A percentile compares a stretch with the other conserved stretches of the same genome.
Evolutionary conservation across 2,888 invertebrate genomes (phyloP).

Genomic region (Xestoiulus laeticollis): DNA sequence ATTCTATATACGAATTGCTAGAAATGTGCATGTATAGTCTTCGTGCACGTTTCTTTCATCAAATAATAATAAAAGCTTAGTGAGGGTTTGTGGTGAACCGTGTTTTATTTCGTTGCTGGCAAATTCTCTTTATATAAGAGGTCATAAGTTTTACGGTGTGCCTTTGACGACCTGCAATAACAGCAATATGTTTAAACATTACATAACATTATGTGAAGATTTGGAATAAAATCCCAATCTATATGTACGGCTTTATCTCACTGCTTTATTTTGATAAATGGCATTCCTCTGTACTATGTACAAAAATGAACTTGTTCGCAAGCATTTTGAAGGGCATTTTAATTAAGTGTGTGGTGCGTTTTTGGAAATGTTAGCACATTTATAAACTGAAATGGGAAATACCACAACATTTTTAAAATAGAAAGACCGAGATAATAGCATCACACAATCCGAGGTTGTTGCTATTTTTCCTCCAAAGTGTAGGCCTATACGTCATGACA

Average conservation of each 20-base stretch:
- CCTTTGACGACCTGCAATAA: constrained; percentile 11
- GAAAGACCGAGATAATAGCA: neutral
- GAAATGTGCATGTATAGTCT: neutral
- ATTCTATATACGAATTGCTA: neutral
- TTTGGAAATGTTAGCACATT: neutral
- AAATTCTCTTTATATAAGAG: neutral
- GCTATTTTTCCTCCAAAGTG: neutral
- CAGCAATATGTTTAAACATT: neutral
- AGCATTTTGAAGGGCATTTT: neutral
- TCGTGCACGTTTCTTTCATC: constrained; percentile 10
- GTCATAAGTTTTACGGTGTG: constrained; percentile 16
- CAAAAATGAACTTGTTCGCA: neutral
- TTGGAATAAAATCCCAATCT: neutral
- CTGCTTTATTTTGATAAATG: neutral
- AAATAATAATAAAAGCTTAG: neutral
- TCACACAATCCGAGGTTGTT: neutral
- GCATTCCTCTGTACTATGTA: neutral
- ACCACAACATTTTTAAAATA: neutral
- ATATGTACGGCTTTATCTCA: constrained; percentile 8
- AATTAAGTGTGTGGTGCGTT: neutral
- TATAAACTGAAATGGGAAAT: neutral
- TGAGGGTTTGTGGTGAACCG: neutral
- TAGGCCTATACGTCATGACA: neutral
- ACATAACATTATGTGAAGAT: neutral
- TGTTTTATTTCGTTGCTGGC: neutral